Percentiles rank a stretch among this genome's conserved stretches.
phyloP scores from a whole-genome alignment of 2,113 vertebrate genomes.

The Oceanites oceanicus region DNA sequence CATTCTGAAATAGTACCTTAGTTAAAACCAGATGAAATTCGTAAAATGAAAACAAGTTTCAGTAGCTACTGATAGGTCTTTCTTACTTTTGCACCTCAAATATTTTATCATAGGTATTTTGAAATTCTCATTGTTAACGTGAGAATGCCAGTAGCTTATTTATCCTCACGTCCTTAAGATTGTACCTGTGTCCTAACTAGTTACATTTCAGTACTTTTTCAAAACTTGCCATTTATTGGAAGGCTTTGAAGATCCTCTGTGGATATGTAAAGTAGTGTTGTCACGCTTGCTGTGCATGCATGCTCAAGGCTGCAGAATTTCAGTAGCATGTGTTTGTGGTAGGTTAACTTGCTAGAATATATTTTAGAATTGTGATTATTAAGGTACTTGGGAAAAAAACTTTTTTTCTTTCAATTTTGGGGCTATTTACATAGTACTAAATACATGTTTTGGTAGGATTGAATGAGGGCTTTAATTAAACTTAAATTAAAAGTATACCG shows the following conservation, averaged over 20 bases:
- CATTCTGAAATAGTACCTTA: neutral
- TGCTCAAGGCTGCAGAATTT: slow-evolving; percentile 59
- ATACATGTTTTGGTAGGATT: slow-evolving; percentile 54
- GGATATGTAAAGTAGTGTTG: slow-evolving; percentile 42
- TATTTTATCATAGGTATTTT: neutral
- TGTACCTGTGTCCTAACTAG: neutral
- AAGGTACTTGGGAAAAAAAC: slow-evolving; percentile 1
- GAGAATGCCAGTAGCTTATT: neutral
- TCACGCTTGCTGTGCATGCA: slow-evolving; percentile 6
- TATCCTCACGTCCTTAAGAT: neutral
- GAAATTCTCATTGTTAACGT: neutral
- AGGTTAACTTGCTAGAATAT: slow-evolving; percentile 16
- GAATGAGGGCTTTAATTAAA: slow-evolving; percentile 65
- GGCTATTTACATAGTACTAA: slow-evolving; percentile 66
- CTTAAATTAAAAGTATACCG: slow-evolving; percentile 56
- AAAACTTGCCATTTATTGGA: slow-evolving; percentile 3
- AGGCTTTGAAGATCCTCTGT: slow-evolving; percentile 56
- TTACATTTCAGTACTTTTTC: slow-evolving; percentile 11
- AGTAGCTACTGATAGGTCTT: neutral
- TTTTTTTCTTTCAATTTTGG: slow-evolving; percentile 47
- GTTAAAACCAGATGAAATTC: neutral
- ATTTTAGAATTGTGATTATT: slow-evolving; percentile 53
- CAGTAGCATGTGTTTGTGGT: slow-evolving; percentile 32
- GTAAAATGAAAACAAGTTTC: neutral
- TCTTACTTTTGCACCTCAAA: neutral